Conservation (phyloP, 2,888 invertebrate genomes). For the Petrolisthes manimaculis region DNA sequence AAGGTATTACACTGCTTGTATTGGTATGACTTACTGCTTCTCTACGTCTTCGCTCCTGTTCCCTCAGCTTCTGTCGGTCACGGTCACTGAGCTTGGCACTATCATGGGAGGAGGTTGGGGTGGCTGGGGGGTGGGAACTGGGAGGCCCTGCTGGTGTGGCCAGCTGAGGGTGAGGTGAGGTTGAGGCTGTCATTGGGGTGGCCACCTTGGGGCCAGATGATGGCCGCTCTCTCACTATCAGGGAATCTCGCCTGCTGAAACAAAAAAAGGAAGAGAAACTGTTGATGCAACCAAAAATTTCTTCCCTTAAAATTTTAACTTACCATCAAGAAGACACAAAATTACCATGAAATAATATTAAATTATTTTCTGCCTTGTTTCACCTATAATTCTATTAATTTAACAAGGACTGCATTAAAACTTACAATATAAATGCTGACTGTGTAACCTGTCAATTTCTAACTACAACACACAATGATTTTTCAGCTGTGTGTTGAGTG, state of each 20-base stretch:
- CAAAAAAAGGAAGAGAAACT: background rate
- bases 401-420: no score
- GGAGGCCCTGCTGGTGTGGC: conserved; percentile 52
- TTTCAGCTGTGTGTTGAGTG: no score
- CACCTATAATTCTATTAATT: no score
- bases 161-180: conserved; percentile 48
- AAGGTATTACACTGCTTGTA: no score
- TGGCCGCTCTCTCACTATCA: conserved; percentile 20
- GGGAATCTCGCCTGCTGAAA: conserved; percentile 32
- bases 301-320: no score
- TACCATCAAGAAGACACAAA: no score
- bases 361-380: no score
- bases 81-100: conserved; percentile 62
- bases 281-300: no score
- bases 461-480: no score
- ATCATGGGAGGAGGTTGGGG: conserved; percentile 55
- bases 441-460: no score
- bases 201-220: conserved; percentile 45
- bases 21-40: conserved; percentile 60
- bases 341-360: no score
- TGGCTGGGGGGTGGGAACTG: conserved; percentile 47
- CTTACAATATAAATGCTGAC: no score
- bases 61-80: conserved; percentile 64
- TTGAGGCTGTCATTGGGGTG: conserved; percentile 51
- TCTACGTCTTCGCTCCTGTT: conserved; percentile 65